Evolutionary conservation across 2,797 vertebrate genomes (phyloP).

Genomic region (Lacerta bilineata): DNA sequence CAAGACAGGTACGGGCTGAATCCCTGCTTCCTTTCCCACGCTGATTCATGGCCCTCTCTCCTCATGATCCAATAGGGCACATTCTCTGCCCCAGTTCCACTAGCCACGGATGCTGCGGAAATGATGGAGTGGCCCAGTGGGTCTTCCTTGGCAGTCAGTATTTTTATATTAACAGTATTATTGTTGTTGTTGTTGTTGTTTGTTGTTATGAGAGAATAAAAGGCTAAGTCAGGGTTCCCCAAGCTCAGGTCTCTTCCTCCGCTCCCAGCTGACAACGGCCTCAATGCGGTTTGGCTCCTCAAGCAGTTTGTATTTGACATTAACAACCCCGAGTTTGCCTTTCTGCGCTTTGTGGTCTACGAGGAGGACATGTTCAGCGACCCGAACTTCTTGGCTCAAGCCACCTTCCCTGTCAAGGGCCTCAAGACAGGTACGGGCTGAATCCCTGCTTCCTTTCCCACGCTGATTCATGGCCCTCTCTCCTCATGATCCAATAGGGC

Average conservation of each 20-base stretch:
- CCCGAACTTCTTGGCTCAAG: slow-evolving; percentile 83
- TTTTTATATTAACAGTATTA: not conserved
- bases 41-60: not conserved
- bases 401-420: slow-evolving; percentile 77
- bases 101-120: not conserved
- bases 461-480: not conserved
- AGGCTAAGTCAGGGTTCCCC: too few species aligned
- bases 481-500: too few species aligned
- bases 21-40: accelerated
- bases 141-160: not conserved
- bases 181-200: too few species aligned
- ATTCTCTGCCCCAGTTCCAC: too few species aligned
- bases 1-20: slow-evolving; percentile 75
- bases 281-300: slow-evolving; percentile 79
- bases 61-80: not conserved
- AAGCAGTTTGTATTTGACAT: slow-evolving; percentile 81
- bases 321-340: slow-evolving; percentile 80
- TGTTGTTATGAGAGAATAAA: too few species aligned
- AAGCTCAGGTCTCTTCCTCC: accelerated
- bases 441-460: accelerated
- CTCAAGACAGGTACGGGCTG: slow-evolving; percentile 78
- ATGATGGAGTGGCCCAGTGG: too few species aligned
- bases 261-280: slow-evolving; percentile 76
- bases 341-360: slow-evolving; percentile 80
- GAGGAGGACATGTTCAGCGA: slow-evolving; percentile 86